Conservation (phyloP, 1,140 invertebrate genomes). For the Scaptomyza graminum region DNA sequence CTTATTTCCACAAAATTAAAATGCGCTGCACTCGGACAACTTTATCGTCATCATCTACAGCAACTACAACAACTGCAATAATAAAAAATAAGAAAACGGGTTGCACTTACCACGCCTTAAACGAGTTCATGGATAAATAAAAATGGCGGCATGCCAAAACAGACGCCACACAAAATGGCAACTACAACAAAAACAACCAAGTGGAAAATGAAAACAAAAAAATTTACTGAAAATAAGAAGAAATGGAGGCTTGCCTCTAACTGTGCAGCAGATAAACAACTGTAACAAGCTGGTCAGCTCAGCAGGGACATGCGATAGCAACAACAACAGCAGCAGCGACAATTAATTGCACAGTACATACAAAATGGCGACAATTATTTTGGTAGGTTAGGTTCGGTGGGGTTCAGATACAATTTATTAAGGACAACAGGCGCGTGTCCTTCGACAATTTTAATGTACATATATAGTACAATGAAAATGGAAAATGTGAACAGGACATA, state of each 20-base stretch:
- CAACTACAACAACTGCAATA: slow-evolving; percentile 6
- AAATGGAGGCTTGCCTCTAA: background rate
- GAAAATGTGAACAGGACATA: slow-evolving; percentile 10
- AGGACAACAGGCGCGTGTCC: slow-evolving; percentile 43
- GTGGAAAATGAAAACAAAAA: slow-evolving; percentile 19
- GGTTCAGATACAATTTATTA: slow-evolving; percentile 53
- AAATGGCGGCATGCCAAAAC: slow-evolving; percentile 77
- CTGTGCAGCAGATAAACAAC: slow-evolving; percentile 29
- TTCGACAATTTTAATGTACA: slow-evolving; percentile 46
- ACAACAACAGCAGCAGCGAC: slow-evolving; percentile 33
- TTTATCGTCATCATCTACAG: slow-evolving; percentile 34
- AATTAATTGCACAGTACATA: slow-evolving; percentile 59
- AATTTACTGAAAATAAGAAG: background rate
- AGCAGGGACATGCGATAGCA: slow-evolving; percentile 37
- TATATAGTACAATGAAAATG: slow-evolving; percentile 20
- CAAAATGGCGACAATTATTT: slow-evolving; percentile 52
- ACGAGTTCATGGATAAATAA: slow-evolving; percentile 78
- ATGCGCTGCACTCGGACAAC: slow-evolving; percentile 48
- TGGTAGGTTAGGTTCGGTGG: slow-evolving; percentile 6
- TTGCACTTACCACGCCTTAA: slow-evolving; percentile 69
- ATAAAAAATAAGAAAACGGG: slow-evolving; percentile 22
- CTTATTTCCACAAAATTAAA: slow-evolving; percentile 39
- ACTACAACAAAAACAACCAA: slow-evolving; percentile 22
- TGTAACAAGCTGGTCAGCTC: slow-evolving; percentile 40
- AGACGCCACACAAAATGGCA: slow-evolving; percentile 34